These are phyloP conservation scores for Drosophila robusta DNA, from an alignment of 2,888 invertebrate genomes.

Conservation along the genomic window DNA sequence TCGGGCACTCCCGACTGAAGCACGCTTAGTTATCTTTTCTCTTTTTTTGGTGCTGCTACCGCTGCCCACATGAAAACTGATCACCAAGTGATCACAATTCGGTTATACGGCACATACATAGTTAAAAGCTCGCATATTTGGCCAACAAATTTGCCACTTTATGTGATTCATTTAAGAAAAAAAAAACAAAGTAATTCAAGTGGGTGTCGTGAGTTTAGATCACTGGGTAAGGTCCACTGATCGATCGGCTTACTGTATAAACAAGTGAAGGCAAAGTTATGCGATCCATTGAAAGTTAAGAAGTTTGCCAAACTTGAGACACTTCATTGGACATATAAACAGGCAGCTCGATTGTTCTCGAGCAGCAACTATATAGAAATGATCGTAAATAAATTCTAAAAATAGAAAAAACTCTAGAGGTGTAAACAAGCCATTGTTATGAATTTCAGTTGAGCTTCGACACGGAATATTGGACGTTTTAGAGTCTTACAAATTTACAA, in stretches of 20 bases:
- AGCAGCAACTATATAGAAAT: neutral
- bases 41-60: slow-evolving; percentile 10
- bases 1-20: neutral
- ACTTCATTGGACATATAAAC: slow-evolving; percentile 5
- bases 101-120: slow-evolving; percentile 9
- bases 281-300: slow-evolving; percentile 14
- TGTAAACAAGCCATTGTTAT: slow-evolving; percentile 19
- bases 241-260: slow-evolving; percentile 11
- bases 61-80: slow-evolving; percentile 53
- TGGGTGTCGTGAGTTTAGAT: slow-evolving; percentile 50
- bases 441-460: slow-evolving; percentile 9
- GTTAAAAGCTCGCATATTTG: slow-evolving; percentile 33
- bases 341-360: slow-evolving; percentile 16
- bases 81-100: slow-evolving; percentile 21
- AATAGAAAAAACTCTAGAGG: neutral
- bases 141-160: slow-evolving; percentile 53
- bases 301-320: slow-evolving; percentile 25
- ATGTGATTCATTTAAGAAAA: slow-evolving; percentile 46
- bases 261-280: slow-evolving; percentile 23
- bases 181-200: slow-evolving; percentile 14
- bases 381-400: slow-evolving; percentile 2
- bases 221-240: slow-evolving; percentile 26
- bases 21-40: neutral
- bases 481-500: neutral
- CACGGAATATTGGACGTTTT: too few species aligned